A percentile compares a stretch with the other conserved stretches of the same genome.
These are phyloP conservation scores for Spondyliosoma cantharus DNA, from an alignment of 2,797 vertebrate genomes.

Conservation along the genomic window DNA sequence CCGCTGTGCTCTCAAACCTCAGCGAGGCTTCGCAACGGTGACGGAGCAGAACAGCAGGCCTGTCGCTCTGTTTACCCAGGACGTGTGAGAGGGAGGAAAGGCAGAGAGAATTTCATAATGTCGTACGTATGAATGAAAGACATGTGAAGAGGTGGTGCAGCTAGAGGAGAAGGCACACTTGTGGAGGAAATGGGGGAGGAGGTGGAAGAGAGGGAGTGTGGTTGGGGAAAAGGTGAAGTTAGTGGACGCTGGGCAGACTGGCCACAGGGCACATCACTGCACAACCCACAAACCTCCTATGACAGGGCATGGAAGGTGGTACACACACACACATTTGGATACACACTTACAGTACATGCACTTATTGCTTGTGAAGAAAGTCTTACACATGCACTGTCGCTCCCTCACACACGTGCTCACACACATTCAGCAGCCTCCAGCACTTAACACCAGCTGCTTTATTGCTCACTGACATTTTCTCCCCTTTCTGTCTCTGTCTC, in stretches of 20 bases:
- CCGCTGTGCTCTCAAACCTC: constrained; percentile 48
- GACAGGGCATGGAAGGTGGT: constrained; percentile 76
- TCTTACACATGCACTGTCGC: constrained; percentile 51
- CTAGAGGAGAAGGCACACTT: constrained; percentile 36
- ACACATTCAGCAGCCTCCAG: constrained; percentile 78
- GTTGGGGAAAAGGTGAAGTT: constrained; percentile 39
- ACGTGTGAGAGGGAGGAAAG: constrained; percentile 7
- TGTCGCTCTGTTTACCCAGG: constrained; percentile 20
- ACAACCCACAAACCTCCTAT: constrained; percentile 71
- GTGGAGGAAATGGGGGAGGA: constrained; percentile 5
- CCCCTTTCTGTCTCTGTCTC: constrained; percentile 71
- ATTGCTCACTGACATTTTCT: constrained; percentile 85
- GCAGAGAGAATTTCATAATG: constrained; percentile 13
- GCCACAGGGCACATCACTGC: constrained; percentile 81
- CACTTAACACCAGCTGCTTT: constrained; percentile 80
- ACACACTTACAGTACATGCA: constrained; percentile 61
- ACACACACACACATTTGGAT: constrained; percentile 37
- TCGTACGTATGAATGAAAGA: constrained; percentile 27
- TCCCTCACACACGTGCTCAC: constrained; percentile 50
- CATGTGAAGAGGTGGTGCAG: constrained; percentile 2
- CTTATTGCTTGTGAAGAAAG: constrained; percentile 54
- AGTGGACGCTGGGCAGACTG: constrained; percentile 74
- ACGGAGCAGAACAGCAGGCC: constrained; percentile 46
- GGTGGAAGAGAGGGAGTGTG: constrained; percentile 12
- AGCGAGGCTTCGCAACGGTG: constrained; percentile 28